Evolutionary conservation across 2,797 vertebrate genomes (phyloP).

Genomic region (Thripadectes ignobilis): DNA sequence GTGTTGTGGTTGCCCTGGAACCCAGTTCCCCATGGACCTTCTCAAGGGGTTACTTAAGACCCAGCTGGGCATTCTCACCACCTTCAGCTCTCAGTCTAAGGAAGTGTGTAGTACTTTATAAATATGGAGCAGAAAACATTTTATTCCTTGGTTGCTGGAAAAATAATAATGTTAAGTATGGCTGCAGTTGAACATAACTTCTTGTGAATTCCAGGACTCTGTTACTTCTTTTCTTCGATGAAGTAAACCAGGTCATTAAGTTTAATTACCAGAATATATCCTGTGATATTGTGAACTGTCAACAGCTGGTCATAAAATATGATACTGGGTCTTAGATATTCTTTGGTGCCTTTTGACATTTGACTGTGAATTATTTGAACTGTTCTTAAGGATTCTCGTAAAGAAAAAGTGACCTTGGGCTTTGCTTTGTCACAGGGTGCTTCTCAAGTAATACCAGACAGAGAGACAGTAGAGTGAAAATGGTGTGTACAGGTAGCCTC

Average conservation of each 20-base stretch:
- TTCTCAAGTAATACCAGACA: neutral
- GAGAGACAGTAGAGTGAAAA: neutral
- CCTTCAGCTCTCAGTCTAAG: neutral
- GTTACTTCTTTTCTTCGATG: neutral
- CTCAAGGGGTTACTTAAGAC: neutral
- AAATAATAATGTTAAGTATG: neutral
- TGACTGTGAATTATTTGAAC: neutral
- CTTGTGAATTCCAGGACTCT: neutral
- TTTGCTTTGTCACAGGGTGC: neutral
- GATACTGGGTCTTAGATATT: neutral
- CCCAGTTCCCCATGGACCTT: neutral
- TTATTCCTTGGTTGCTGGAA: neutral
- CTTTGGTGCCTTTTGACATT: neutral
- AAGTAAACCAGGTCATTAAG: neutral
- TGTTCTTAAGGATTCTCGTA: neutral
- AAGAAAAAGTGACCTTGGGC: neutral
- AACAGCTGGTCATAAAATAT: neutral
- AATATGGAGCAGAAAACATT: neutral
- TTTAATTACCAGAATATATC: neutral
- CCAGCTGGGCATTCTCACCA: neutral
- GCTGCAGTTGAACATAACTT: neutral
- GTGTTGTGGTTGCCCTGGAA: neutral
- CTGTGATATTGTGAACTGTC: neutral
- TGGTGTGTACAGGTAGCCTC: neutral
- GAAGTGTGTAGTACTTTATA: neutral